A percentile compares a stretch with the other conserved stretches of the same genome.
phyloP scores from a whole-genome alignment of 2,888 invertebrate genomes.

The Thymelicus sylvestris region DNA sequence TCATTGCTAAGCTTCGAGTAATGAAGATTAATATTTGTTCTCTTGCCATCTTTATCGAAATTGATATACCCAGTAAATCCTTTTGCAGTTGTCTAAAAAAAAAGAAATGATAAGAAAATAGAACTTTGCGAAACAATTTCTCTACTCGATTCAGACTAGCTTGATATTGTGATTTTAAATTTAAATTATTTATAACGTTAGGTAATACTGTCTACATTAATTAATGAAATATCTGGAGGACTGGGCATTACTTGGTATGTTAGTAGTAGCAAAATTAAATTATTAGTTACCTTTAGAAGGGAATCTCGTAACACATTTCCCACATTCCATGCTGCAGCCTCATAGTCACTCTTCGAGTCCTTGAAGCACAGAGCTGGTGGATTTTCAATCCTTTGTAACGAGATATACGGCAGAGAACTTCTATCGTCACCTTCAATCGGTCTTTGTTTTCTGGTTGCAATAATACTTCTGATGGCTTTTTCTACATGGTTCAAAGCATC shows the following conservation, averaged over 20 bases:
- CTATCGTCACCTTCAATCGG: constrained; percentile 37
- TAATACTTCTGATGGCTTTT: constrained; percentile 61
- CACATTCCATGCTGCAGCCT: constrained; percentile 58
- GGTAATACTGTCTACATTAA: no score
- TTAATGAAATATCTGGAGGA: no score
- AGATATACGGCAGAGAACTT: constrained; percentile 22
- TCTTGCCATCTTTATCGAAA: constrained; percentile 88
- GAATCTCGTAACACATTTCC: constrained; percentile 59
- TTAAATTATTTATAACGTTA: no score
- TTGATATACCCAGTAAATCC: constrained; percentile 88
- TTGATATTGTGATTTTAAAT: no score
- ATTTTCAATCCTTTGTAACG: constrained; percentile 84
- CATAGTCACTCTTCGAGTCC: constrained; percentile 82
- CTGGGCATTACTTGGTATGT: no score
- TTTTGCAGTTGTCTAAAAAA: constrained; percentile 73
- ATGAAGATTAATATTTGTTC: constrained; percentile 85
- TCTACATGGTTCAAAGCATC: constrained; percentile 74
- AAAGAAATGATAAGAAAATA: constrained; percentile 9
- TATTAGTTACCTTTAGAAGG: constrained; percentile 53
- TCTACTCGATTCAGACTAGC: no score
- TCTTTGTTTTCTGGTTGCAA: constrained; percentile 39
- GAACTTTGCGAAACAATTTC: background rate
- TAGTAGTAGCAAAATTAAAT: background rate
- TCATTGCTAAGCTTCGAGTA: constrained; percentile 78
- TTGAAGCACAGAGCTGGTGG: constrained; percentile 87